Conservation (phyloP, 2,888 invertebrate genomes). For the Emmelina monodactyla region DNA sequence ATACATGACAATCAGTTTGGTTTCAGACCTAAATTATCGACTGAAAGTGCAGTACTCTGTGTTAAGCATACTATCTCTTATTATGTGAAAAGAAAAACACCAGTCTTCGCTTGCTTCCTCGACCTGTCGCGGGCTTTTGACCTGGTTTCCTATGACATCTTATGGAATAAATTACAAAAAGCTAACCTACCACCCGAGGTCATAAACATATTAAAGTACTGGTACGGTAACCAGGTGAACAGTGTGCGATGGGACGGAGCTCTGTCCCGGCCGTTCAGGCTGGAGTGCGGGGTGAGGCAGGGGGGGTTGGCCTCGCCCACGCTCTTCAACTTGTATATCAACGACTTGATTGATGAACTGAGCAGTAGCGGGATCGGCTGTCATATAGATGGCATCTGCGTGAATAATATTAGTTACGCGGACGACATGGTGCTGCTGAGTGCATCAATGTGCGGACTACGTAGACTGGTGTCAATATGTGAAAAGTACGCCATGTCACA, state of each 20-base stretch:
- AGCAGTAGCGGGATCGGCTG: background rate
- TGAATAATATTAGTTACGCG: background rate
- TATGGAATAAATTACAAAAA: background rate
- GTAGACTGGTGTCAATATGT: too few relatives aligned
- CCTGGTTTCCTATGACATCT: background rate
- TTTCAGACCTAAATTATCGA: too few relatives aligned
- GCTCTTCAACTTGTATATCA: background rate
- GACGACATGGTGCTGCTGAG: too few relatives aligned
- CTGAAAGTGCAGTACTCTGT: too few relatives aligned
- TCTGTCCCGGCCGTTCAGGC: too few relatives aligned
- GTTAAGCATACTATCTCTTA: background rate
- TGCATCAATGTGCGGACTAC: too few relatives aligned
- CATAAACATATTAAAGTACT: background rate
- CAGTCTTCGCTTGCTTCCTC: background rate
- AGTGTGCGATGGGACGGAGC: too few relatives aligned
- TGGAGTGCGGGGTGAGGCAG: too few relatives aligned
- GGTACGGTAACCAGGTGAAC: background rate
- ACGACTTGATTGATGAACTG: too few relatives aligned
- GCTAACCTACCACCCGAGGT: background rate
- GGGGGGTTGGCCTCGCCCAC: background rate
- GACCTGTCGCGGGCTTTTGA: background rate
- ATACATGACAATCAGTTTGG: slow-evolving; percentile 5
- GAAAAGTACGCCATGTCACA: too few relatives aligned
- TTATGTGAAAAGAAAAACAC: background rate
- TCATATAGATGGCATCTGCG: background rate